phyloP scores from a whole-genome alignment of 2,797 vertebrate genomes.

The Chiloscyllium punctatum region DNA sequence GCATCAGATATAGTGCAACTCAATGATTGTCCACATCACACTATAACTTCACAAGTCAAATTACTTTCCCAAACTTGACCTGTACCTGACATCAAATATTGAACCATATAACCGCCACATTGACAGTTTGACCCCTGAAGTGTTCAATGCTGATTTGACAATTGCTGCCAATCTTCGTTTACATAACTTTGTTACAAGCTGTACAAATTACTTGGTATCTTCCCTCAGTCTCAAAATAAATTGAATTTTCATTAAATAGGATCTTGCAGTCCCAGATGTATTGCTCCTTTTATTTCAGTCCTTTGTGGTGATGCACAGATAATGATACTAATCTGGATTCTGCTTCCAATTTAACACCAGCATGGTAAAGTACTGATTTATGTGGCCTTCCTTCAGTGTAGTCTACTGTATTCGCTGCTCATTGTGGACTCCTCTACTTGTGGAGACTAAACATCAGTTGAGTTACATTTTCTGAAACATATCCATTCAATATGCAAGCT shows the following conservation, averaged over 20 bases:
- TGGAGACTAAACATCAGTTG: no score
- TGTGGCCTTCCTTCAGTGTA: no score
- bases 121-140: no score
- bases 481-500: no score
- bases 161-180: background rate
- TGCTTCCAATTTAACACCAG: background rate
- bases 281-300: background rate
- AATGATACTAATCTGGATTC: background rate
- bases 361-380: background rate
- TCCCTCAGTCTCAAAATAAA: background rate
- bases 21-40: background rate
- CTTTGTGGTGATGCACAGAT: background rate
- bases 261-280: background rate
- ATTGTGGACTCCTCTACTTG: no score
- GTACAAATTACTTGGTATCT: background rate
- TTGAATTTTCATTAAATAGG: background rate
- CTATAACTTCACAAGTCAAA: background rate
- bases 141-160: background rate
- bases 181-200: background rate
- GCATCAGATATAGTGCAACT: background rate
- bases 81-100: background rate
- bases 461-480: no score
- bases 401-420: no score
- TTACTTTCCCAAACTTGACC: background rate
- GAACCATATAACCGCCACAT: background rate